Evolutionary conservation across 2,888 invertebrate genomes (phyloP), one percentile per base, ranked within the genome.

Genomic region (Lissonota sp.): DNA sequence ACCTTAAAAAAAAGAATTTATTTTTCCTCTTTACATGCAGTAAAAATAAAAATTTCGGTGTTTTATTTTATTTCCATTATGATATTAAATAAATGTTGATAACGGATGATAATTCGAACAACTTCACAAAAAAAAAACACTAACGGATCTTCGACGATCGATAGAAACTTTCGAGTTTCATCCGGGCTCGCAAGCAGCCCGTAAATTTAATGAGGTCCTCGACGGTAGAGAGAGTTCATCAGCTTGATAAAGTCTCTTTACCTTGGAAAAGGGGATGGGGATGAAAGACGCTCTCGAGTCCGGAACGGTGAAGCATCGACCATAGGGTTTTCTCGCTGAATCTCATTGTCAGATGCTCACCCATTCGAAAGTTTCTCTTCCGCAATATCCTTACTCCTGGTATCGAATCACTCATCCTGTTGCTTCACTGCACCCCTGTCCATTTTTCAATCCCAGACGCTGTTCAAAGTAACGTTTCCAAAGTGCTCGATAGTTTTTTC

Each of bases 171-270:
- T 49, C n/a, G n/a, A n/a, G n/a, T n/a, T n/a, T n/a, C n/a, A n/a
- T n/a, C n/a, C n/a, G 49, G 26, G 26, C 26, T 26, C 10, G 10
- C 7, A 66, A 51, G 55, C 42, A 42, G 10, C 57, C 60, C 39
- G 55, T 46, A 53, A 64, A 51, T 62, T 82, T 66, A 79, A 79
- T 66, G 79, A 79, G 70, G 39, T 42, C 63, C 69, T 66, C 70
- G 66, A 79, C 71, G 79, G 26, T 2, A 79, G 67, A 70, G 57
- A 64, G 58, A 74, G 70, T 82, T 70, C 73, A 82, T 82, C 70
- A 79, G 70, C 70, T 70, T 71, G 37, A 66, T 55, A 74, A 79
- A 78, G 67, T 40, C 49, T 64, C 46, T 58, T 74, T 26, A 26
- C 26, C 26, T 26, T 75, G 51, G 8, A 14, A 53, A 73, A 16